Conservation (phyloP, 2,113 vertebrate species). For the Bothrops jararaca region DNA sequence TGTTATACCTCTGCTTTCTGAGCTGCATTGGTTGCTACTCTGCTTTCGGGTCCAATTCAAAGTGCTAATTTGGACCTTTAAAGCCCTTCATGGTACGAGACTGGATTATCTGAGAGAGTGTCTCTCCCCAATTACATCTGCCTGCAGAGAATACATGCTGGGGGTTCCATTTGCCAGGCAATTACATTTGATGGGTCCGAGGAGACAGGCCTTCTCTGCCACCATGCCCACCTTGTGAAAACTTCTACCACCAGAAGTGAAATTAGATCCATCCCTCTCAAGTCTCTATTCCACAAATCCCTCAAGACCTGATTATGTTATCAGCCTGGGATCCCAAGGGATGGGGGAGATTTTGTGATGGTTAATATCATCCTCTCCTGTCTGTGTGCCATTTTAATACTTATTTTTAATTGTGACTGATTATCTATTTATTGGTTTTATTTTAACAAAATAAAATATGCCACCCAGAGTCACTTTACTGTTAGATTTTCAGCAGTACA, state of each 20-base stretch:
- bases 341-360: neutral
- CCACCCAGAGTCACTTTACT: neutral
- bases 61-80: neutral
- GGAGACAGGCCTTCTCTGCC: neutral
- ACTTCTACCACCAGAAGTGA: neutral
- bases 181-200: neutral
- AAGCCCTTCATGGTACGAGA: neutral
- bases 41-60: neutral
- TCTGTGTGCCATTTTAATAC: neutral
- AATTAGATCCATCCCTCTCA: neutral
- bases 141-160: neutral
- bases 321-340: neutral
- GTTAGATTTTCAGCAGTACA: neutral
- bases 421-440: neutral
- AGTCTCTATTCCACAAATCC: neutral
- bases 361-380: neutral
- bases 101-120: neutral
- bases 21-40: neutral
- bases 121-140: neutral
- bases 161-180: neutral
- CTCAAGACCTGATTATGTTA: neutral
- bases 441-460: neutral
- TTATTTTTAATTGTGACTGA: neutral
- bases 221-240: neutral
- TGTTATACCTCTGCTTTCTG: neutral